Conservation (phyloP, 2,797 vertebrate genomes). For the Morelia viridis region DNA sequence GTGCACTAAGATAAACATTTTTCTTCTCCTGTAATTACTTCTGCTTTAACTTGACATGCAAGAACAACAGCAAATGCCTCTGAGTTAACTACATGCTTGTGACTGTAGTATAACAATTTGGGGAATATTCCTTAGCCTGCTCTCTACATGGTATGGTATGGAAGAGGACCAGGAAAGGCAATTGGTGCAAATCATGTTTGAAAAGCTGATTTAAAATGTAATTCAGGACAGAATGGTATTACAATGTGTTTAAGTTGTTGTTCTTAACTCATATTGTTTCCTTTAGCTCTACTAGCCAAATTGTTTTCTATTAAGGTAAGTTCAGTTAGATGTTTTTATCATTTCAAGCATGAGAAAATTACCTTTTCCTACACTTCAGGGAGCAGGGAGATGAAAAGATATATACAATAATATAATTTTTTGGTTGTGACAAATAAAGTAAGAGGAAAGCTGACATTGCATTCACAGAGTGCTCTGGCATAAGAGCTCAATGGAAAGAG, state of each 20-base stretch:
- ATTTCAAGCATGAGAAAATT: slow-evolving; percentile 11
- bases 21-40: slow-evolving; percentile 17
- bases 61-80: not conserved
- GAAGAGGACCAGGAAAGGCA: not conserved
- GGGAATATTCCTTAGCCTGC: not conserved
- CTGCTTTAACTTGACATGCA: slow-evolving; percentile 23
- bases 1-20: slow-evolving; percentile 7
- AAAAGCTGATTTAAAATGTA: slow-evolving; percentile 20
- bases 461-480: too few species aligned
- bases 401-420: too few species aligned
- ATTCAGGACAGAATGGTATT: not conserved
- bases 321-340: slow-evolving; percentile 47
- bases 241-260: not conserved
- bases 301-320: slow-evolving; percentile 50
- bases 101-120: not conserved
- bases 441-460: too few species aligned
- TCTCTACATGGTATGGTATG: not conserved
- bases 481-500: too few species aligned
- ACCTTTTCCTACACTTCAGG: slow-evolving; percentile 1
- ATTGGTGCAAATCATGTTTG: not conserved
- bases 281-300: slow-evolving; percentile 25
- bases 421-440: too few species aligned
- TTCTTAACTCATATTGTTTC: not conserved
- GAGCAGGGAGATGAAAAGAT: too few species aligned
- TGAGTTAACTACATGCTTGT: slow-evolving; percentile 8